phyloP scores from a whole-genome alignment of 2,113 vertebrate genomes.

The Pteronura brasiliensis region DNA sequence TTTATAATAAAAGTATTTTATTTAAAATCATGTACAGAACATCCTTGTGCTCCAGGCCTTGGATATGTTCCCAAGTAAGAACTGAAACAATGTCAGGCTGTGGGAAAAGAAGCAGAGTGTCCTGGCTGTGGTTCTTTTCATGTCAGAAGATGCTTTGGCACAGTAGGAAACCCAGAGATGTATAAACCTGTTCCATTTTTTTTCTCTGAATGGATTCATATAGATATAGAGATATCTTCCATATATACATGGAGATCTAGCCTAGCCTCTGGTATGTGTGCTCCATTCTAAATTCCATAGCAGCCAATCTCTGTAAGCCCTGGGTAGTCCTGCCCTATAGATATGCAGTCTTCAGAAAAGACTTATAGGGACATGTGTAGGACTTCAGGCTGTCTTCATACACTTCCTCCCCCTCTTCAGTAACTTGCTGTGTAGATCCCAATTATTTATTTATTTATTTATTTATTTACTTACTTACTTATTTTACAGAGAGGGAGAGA shows the following conservation, averaged over 20 bases:
- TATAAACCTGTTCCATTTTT: not conserved
- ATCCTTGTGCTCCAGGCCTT: conserved; percentile 19
- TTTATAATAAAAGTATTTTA: conserved; percentile 62
- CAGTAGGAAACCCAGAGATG: not conserved
- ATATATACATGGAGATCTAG: not conserved
- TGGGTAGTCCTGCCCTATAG: not conserved
- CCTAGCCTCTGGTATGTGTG: not conserved
- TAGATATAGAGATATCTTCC: not conserved
- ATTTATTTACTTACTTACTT: not conserved
- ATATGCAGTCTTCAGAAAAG: not conserved
- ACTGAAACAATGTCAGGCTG: conserved; percentile 58
- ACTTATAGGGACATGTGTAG: not conserved
- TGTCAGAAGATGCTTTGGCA: conserved; percentile 29
- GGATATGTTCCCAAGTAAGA: conserved; percentile 45
- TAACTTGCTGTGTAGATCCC: not conserved
- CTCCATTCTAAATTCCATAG: not conserved
- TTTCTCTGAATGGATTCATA: not conserved
- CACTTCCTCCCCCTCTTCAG: not conserved
- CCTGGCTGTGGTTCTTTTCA: not conserved
- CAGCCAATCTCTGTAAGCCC: not conserved
- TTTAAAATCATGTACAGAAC: conserved; percentile 61
- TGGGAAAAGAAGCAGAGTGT: conserved; percentile 18
- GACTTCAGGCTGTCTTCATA: not conserved
- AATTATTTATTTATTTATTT: not conserved
- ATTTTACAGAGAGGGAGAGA: not conserved